phyloP scores from a whole-genome alignment of 2,888 invertebrate species.

The Diaperis boleti region DNA sequence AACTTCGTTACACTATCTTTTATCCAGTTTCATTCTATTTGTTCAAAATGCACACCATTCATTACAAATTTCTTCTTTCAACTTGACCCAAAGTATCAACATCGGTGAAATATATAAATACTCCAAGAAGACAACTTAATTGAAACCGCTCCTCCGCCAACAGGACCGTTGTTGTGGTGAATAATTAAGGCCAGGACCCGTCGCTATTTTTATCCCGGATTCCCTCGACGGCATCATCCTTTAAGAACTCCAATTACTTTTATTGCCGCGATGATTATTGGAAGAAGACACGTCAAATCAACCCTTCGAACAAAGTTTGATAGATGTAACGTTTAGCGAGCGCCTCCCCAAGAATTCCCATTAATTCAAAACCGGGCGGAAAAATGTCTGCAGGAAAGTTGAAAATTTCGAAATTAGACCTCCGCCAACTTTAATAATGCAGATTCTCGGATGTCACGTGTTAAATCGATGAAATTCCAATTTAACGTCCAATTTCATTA shows the following conservation, averaged over 20 bases:
- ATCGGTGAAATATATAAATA: no score
- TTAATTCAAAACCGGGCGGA: constrained; percentile 43
- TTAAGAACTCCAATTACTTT: constrained; percentile 25
- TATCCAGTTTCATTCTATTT: no score
- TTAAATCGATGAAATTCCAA: constrained; percentile 60
- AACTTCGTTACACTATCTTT: no score
- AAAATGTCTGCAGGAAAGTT: constrained; percentile 38
- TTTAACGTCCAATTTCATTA: constrained; percentile 59
- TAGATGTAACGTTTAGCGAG: constrained; percentile 33
- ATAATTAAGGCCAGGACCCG: no score
- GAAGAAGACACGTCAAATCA: constrained; percentile 31
- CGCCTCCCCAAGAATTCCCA: constrained; percentile 39
- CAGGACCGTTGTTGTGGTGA: no score
- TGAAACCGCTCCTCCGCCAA: no score
- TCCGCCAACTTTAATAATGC: constrained; percentile 52
- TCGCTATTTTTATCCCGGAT: no score
- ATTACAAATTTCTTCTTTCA: no score
- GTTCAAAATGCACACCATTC: no score
- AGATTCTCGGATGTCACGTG: constrained; percentile 55
- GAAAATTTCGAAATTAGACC: constrained; percentile 38
- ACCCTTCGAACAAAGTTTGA: constrained; percentile 37
- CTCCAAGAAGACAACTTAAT: no score
- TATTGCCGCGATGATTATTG: constrained; percentile 19
- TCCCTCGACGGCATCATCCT: no score
- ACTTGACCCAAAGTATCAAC: no score